Base-by-base conservation (phyloP, 2,888 invertebrate genomes). In the Oxystoma pomonae region DNA sequence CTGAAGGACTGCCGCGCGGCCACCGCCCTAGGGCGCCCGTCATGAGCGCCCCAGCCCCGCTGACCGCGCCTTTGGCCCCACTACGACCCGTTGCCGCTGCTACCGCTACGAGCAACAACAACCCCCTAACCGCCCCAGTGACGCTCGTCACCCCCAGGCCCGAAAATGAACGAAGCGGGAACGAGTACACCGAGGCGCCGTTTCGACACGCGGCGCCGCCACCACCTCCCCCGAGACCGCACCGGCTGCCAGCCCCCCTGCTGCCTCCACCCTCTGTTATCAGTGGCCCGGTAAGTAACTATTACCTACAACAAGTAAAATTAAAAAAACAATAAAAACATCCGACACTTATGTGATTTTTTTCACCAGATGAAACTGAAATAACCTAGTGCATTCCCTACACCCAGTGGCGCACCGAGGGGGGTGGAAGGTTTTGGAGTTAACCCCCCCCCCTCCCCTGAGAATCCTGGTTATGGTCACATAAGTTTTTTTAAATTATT, bases 101-200 rank as follows among this genome's bases (percentile, higher is more conserved):
- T 63, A 63, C 67, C 70, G 63, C 72, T 75, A 74, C 50, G 56
- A 35, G 35, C 60, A 78, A 77, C 68, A 63, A 70, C 73, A 74
- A 81, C 67, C 79, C 81, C 35, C 35, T 35, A 12, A 35, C 35
- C 35, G 35, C 5, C 59, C 79, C 79, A 68, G 87, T 87, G 66
- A 83, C 85, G 65, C 81, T 87, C 66, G 80, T 83, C 63, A 83
- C 83, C 81, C 94, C 94, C 73, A 86, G 95, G 79, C 94, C 94
- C 74, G 91, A 92, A 81, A 87, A 86, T 78, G 94, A 94, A 80
- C 86, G 95, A 78, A 87, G 89, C 80, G 88, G 89, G 80, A 96
- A 96, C 85, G 94, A 95, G 81, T 96, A 96, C 86, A 94, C 96
- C 83, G 96, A 96, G 81, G 92, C 93, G 71, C 94, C 90, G 72